Base-by-base conservation (phyloP, 2,888 invertebrate species). In the Cheilosia vulpina region DNA sequence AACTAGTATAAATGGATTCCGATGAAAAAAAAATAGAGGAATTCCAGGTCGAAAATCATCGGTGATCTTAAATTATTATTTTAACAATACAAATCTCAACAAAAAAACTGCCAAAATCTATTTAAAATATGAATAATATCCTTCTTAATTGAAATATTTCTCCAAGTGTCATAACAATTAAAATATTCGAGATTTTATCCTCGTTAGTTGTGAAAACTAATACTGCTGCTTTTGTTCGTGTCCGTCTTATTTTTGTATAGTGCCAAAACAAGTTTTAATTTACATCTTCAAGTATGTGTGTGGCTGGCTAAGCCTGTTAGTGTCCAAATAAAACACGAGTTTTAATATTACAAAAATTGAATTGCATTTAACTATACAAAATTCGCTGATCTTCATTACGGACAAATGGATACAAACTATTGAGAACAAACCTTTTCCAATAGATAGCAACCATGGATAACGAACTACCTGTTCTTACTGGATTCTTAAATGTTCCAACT, bases 401-500 rank as follows among this genome's bases (percentile, higher is more conserved):
- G 45, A 34, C 71, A 62, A 69, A 80, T 79, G 80, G 80, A 84
- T 47, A 53, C 13, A 66, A 72, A 53, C 53, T 66, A 47, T 50
- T 78, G 21, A 73, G 45, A 57, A 41, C 21, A n/a, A n/a, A 15
- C 31, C 62, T 13, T 47, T 50, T 55, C 13, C 53, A 58, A 31
- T 31, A 31, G 47, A 24, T 27, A 73, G 47, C 60, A 63, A 65
- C 60, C 27, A 96, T 96, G 96, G 96, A 96, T 91, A 94, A 94
- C 91, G 96, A 96, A 93, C 95, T 95, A 92, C 95, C 95, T 91
- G 93, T 96, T 89, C 94, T 95, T 90, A 94, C 95, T 91, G 97
- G 97, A 91, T 94, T 94, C 93, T 94, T 97, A 90, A 93, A 96
- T 91, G 94, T 97, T 92, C 96, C 96, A 90, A 96, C 96, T 88